A percentile compares a stretch with the other conserved stretches of the same genome.
Evolutionary conservation across 2,888 invertebrate genomes (phyloP).

Genomic region (Physocephala rufipes): DNA sequence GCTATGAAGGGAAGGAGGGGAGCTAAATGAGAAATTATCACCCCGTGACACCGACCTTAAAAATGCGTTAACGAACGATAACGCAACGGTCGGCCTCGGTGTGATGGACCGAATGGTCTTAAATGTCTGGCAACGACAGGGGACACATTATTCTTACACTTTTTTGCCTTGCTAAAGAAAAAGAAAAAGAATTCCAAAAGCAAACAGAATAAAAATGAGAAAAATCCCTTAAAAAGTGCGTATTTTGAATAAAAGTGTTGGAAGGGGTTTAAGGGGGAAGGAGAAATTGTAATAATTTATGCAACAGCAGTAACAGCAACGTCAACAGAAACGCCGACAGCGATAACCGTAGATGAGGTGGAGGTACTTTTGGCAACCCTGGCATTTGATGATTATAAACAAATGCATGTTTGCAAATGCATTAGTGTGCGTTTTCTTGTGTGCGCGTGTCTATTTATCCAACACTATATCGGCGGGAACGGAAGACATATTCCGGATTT

Average conservation of each 20-base stretch:
- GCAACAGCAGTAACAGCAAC: constrained; percentile 14
- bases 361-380: background rate
- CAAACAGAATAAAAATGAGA: constrained; percentile 6
- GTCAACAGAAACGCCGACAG: background rate
- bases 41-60: constrained; percentile 4
- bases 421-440: background rate
- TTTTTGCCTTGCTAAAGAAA: background rate
- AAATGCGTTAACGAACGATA: constrained; percentile 3
- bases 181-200: background rate
- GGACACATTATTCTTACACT: constrained; percentile 58
- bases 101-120: background rate
- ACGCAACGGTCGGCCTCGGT: constrained; percentile 1
- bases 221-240: constrained; percentile 36
- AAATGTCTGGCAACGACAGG: constrained; percentile 58
- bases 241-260: constrained; percentile 5
- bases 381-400: background rate
- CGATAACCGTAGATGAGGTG: background rate
- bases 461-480: no score
- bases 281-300: constrained; percentile 26
- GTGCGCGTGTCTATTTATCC: background rate
- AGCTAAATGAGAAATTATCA: constrained; percentile 28
- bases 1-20: background rate
- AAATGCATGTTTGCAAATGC: constrained; percentile 1
- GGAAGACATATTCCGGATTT: no score
- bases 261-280: constrained; percentile 9